phyloP scores from a whole-genome alignment of 2,797 vertebrate genomes.

The Neoniphon sammara region DNA sequence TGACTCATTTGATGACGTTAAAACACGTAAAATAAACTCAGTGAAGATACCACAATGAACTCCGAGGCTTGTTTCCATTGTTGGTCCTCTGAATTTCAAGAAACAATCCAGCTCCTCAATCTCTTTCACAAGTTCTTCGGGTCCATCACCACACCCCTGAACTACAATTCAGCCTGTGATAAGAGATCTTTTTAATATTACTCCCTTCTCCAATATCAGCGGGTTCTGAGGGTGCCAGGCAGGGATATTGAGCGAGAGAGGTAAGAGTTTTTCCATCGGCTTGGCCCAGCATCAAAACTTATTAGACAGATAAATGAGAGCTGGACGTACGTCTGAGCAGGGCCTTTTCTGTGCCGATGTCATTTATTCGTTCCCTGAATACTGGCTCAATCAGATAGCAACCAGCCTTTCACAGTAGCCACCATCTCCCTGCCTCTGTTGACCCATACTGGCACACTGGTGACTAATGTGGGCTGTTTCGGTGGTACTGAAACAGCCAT shows the following conservation, averaged over 20 bases:
- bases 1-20: background rate
- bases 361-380: slow-evolving; percentile 63
- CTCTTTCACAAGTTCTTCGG: slow-evolving; percentile 37
- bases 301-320: slow-evolving; percentile 75
- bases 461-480: slow-evolving; percentile 21
- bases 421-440: slow-evolving; percentile 61
- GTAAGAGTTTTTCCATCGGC: slow-evolving; percentile 57
- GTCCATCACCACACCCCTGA: slow-evolving; percentile 2
- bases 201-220: slow-evolving; percentile 51
- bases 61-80: background rate
- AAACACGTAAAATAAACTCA: background rate
- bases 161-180: slow-evolving; percentile 56
- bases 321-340: slow-evolving; percentile 25
- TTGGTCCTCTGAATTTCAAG: slow-evolving; percentile 1
- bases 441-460: slow-evolving; percentile 24
- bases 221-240: slow-evolving; percentile 55
- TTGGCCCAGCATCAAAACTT: slow-evolving; percentile 59
- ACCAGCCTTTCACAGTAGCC: slow-evolving; percentile 36
- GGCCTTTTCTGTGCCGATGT: slow-evolving; percentile 50
- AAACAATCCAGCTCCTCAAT: slow-evolving; percentile 19
- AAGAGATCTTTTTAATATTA: slow-evolving; percentile 77
- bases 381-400: slow-evolving; percentile 68
- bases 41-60: slow-evolving; percentile 10
- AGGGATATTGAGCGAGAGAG: slow-evolving; percentile 65
- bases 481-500: slow-evolving; percentile 3